Conservation (phyloP, 1,140 invertebrate species). For the Plutomurus gul region DNA sequence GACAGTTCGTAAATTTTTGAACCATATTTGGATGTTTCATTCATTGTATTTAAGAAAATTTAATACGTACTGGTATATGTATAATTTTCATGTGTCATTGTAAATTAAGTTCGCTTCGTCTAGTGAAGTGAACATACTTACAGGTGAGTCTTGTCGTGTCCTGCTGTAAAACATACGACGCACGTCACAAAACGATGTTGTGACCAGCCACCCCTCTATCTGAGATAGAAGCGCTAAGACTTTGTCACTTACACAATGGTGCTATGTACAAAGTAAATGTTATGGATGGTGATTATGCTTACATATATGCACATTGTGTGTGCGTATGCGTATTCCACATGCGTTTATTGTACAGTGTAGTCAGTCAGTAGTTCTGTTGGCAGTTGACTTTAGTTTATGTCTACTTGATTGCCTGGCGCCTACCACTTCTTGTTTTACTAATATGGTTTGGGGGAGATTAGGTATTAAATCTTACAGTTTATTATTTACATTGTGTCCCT, state of each 20-base stretch:
- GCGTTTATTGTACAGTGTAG: neutral
- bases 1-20: slow-evolving; percentile 5
- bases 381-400: slow-evolving; percentile 20
- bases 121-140: neutral
- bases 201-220: too few species aligned
- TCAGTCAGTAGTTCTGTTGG: slow-evolving; percentile 12
- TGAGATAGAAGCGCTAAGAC: too few species aligned
- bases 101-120: slow-evolving; percentile 19
- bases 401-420: slow-evolving; percentile 31
- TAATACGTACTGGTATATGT: neutral
- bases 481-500: neutral
- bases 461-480: slow-evolving; percentile 1
- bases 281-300: too few species aligned
- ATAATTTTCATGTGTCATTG: slow-evolving; percentile 5
- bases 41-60: neutral
- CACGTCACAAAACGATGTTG: neutral
- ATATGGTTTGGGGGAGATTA: slow-evolving; percentile 3
- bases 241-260: too few species aligned
- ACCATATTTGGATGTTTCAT: slow-evolving; percentile 7
- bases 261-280: too few species aligned
- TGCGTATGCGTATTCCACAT: too few species aligned
- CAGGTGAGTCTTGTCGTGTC: neutral
- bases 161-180: neutral
- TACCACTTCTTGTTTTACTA: neutral
- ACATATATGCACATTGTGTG: too few species aligned